Evolutionary conservation across 2,113 vertebrate species (phyloP).

Genomic region (Dolichallabes microphthalmus): DNA sequence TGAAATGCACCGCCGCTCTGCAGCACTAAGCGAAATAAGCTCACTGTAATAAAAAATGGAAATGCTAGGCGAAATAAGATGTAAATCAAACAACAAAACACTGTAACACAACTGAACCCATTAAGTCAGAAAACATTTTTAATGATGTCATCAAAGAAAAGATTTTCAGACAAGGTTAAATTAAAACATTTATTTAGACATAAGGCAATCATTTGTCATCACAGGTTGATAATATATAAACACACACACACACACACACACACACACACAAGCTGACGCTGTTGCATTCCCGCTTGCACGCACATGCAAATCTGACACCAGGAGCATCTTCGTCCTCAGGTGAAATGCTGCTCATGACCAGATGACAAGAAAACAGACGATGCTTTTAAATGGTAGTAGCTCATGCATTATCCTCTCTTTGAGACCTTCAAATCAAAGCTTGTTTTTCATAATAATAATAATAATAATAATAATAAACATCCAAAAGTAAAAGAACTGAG

Average conservation of each 20-base stretch:
- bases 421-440: neutral
- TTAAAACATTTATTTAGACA: slow-evolving; percentile 18
- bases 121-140: neutral
- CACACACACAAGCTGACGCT: neutral
- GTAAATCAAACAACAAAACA: neutral
- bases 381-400: neutral
- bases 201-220: neutral
- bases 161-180: neutral
- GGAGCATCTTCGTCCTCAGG: neutral
- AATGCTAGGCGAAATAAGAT: neutral
- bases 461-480: neutral
- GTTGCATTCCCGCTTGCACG: neutral
- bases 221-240: neutral
- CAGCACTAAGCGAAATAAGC: neutral
- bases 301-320: slow-evolving; percentile 21
- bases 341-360: neutral
- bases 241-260: neutral
- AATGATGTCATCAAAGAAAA: neutral
- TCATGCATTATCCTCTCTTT: neutral
- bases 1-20: neutral
- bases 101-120: neutral
- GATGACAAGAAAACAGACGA: neutral
- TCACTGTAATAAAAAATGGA: neutral
- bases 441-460: neutral
- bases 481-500: neutral